phyloP scores from a whole-genome alignment of 2,888 invertebrate genomes.

The Formica aserva region DNA sequence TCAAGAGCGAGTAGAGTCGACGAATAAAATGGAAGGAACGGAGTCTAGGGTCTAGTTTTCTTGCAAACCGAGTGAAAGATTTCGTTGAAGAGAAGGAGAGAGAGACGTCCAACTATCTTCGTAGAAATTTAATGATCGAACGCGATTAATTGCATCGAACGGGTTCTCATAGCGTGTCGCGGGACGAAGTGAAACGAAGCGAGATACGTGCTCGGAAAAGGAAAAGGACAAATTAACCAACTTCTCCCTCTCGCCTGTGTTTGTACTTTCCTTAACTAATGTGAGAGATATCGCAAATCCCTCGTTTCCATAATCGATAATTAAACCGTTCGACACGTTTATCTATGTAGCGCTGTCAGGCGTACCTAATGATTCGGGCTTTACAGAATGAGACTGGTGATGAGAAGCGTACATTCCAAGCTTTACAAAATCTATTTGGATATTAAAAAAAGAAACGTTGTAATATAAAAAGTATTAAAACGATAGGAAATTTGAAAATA shows the following conservation, averaged over 20 bases:
- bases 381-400: background rate
- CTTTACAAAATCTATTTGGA: background rate
- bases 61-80: slow-evolving; percentile 47
- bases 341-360: background rate
- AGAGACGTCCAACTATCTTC: slow-evolving; percentile 14
- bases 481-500: background rate
- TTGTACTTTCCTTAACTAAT: slow-evolving; percentile 36
- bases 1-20: slow-evolving; percentile 41
- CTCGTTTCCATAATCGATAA: slow-evolving; percentile 50
- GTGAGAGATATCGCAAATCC: slow-evolving; percentile 42
- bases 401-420: background rate
- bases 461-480: background rate
- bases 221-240: slow-evolving; percentile 21
- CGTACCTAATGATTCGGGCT: background rate
- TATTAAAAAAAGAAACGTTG: background rate
- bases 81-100: slow-evolving; percentile 25
- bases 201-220: slow-evolving; percentile 18
- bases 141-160: slow-evolving; percentile 61
- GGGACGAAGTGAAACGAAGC: slow-evolving; percentile 39
- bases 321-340: background rate
- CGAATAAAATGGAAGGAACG: slow-evolving; percentile 49
- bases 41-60: slow-evolving; percentile 28
- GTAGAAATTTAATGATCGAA: slow-evolving; percentile 58
- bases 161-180: slow-evolving; percentile 19
- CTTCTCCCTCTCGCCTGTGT: slow-evolving; percentile 10